phyloP scores from a whole-genome alignment of 1,140 invertebrate genomes.

The Archegozetes longisetosus region DNA sequence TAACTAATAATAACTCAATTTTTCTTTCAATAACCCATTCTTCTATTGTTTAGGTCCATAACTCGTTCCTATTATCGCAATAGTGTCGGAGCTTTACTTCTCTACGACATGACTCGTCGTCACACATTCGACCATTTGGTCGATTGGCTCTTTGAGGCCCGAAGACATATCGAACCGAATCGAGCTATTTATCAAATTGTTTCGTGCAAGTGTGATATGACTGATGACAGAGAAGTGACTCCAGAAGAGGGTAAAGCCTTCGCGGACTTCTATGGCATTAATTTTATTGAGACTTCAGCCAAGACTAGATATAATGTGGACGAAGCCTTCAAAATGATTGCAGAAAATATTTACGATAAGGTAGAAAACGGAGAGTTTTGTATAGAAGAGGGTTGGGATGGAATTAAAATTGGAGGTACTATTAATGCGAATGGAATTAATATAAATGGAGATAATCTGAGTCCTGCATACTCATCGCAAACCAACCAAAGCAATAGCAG shows the following conservation, averaged over 20 bases:
- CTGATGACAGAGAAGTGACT: constrained; percentile 37
- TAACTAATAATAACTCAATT: too few species aligned
- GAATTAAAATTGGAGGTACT: not conserved
- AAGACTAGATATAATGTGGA: constrained; percentile 36
- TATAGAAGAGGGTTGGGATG: not conserved
- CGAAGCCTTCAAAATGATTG: constrained; percentile 31
- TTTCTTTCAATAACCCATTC: not conserved
- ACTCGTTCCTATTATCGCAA: not conserved
- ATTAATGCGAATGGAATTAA: not conserved
- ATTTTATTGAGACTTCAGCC: constrained; percentile 43
- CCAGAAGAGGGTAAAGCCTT: constrained; percentile 23
- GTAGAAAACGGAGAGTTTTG: not conserved
- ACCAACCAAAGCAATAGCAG: not conserved
- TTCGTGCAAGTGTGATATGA: constrained; percentile 28
- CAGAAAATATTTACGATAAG: constrained; percentile 17
- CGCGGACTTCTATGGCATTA: constrained; percentile 27
- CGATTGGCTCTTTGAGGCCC: constrained; percentile 39
- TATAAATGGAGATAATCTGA: not conserved
- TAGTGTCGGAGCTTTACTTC: not conserved
- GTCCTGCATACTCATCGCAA: not conserved
- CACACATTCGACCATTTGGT: constrained; percentile 34
- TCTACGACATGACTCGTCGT: constrained; percentile 18
- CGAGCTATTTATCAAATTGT: constrained; percentile 27
- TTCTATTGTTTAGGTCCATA: not conserved
- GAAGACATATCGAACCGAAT: constrained; percentile 38